Base-by-base conservation (phyloP, 1,140 invertebrate genomes). In the Heliconius hewitsoni region DNA sequence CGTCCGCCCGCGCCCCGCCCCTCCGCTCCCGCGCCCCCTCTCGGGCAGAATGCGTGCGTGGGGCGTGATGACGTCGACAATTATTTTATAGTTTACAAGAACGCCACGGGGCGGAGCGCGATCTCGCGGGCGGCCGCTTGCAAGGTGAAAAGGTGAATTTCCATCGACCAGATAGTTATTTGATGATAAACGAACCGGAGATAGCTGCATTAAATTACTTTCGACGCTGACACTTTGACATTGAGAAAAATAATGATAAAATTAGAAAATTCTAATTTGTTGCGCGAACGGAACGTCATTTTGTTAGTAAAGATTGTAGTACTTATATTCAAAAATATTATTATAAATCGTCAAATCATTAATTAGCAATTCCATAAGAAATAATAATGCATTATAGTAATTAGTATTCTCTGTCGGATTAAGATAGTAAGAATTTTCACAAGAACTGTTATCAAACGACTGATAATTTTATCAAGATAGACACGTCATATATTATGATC, bases 1-100 rank as follows among this genome's bases (percentile, higher is more conserved):
- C 85, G 92, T 92, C 90, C 92, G 90, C 86, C 89, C 90, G 87
- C 90, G 91, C 85, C 90, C 87, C 85, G 80, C 88, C 84, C 87
- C 81, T 82, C 87, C 86, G 83, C 86, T 84, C 83, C 78, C 81
- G 80, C 84, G 79, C 2, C 84, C 82, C 76, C 76, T 82, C 80
- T 78, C 82, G 74, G 76, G 81, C 72, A 85, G 77, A 81, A 77
- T 83, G 79, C 78, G 82, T 83, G 84, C 82, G 81, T 84, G 84
- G 80, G 76, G 74, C 78, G 80, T 74, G 79, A 80, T 85, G 84
- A 85, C 84, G 84, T 83, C 82, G 78, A 60, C 79, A 72, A 75
- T 79, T 81, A 76, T 76, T 80, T 83, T 81, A 66, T 66, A 66
- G 60, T 66, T 66, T 66, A 80, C 80, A 80, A 79, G 76, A 80